phyloP scores from a whole-genome alignment of 2,888 invertebrate species.

The Spisula subtruncata region DNA sequence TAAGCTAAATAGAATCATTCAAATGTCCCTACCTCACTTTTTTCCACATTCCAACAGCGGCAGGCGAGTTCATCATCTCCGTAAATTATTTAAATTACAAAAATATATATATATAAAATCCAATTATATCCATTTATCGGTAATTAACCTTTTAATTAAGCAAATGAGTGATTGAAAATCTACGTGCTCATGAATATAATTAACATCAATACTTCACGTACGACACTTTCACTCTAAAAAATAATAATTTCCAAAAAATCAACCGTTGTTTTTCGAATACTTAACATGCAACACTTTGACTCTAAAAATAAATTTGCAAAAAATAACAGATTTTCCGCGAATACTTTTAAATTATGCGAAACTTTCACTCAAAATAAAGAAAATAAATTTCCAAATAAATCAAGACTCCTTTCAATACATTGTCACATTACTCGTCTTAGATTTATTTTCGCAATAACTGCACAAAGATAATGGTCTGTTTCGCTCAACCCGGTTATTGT shows the following conservation, averaged over 20 bases:
- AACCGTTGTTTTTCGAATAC: background rate
- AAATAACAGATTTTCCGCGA: no score
- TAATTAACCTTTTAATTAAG: background rate
- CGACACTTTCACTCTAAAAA: background rate
- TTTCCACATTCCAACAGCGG: slow-evolving; percentile 7
- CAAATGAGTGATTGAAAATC: background rate
- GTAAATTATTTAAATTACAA: background rate
- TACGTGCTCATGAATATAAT: background rate
- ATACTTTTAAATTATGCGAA: no score
- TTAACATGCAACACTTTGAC: no score
- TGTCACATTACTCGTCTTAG: background rate
- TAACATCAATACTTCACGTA: background rate
- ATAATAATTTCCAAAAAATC: background rate
- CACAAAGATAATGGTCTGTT: background rate
- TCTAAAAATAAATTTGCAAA: no score
- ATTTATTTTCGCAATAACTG: background rate
- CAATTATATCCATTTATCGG: background rate
- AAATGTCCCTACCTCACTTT: background rate
- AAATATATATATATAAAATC: background rate
- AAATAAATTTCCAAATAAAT: background rate
- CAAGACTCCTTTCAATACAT: background rate
- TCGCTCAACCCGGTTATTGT: background rate
- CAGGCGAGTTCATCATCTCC: background rate
- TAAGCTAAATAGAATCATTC: no score
- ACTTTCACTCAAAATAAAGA: no score